Evolutionary conservation across 53 echinoderm and acorn worm genomes (phyloP).

Genomic region (Holothuria leucospilota): DNA sequence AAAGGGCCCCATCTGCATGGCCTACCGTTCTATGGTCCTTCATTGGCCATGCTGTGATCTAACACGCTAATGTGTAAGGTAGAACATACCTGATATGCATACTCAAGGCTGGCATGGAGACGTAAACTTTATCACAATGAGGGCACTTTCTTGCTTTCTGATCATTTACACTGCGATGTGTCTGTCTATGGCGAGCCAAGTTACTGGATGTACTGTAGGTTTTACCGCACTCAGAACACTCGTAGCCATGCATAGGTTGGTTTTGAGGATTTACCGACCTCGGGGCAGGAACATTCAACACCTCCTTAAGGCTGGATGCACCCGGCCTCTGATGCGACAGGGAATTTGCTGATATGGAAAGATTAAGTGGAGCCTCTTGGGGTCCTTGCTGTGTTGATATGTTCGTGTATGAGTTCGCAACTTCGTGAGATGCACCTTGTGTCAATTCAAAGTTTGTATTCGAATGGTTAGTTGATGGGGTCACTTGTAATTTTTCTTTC

Average conservation of each 20-base stretch:
- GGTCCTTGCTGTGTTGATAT: not conserved
- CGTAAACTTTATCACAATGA: conserved; percentile 98
- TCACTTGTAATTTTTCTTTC: not conserved
- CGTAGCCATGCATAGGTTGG: conserved; percentile 58
- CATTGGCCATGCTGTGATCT: no score
- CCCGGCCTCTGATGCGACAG: not conserved
- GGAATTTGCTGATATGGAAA: conserved; percentile 1
- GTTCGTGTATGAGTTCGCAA: no score
- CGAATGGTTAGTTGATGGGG: not conserved
- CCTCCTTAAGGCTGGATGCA: conserved; percentile 4
- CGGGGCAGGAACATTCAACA: conserved; percentile 31
- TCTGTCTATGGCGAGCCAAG: conserved; percentile 95
- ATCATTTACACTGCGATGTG: conserved; percentile 96
- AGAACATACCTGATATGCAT: conserved; percentile 94
- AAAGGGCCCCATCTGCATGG: no score
- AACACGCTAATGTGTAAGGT: no score
- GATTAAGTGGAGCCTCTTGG: conserved; percentile 26
- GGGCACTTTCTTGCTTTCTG: conserved; percentile 98
- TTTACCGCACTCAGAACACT: conserved; percentile 96
- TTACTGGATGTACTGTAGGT: conserved; percentile 99
- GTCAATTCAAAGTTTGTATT: no score
- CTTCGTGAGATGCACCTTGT: no score
- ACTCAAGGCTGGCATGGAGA: conserved; percentile 99
- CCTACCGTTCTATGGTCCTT: no score
- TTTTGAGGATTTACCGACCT: not conserved